These are phyloP conservation scores for Microcebus jonahi DNA, from an alignment of 2,113 vertebrate genomes.

Conservation along the genomic window DNA sequence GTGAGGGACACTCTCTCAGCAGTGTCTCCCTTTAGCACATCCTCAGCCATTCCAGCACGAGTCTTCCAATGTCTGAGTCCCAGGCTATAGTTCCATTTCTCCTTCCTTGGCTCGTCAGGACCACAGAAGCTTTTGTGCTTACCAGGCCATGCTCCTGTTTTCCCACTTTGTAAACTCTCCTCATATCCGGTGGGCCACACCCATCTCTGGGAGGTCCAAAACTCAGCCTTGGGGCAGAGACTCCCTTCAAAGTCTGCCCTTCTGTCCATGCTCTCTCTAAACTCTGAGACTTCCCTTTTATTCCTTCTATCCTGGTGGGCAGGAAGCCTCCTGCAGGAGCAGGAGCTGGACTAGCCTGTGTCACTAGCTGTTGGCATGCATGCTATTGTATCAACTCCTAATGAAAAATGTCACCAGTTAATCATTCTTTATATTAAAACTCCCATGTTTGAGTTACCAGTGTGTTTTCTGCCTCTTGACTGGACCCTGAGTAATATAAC, in stretches of 20 bases:
- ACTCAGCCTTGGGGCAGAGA: not conserved
- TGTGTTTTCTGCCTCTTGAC: not conserved
- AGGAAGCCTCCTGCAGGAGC: not conserved
- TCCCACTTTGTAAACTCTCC: fast-evolving
- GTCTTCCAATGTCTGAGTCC: fast-evolving
- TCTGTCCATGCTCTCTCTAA: not conserved
- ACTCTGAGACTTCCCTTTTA: too few species aligned
- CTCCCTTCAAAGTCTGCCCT: not conserved
- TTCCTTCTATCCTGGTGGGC: not conserved
- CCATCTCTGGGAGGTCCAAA: not conserved
- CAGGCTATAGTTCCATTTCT: not conserved
- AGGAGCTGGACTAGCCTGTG: fast-evolving
- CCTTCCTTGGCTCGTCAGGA: not conserved
- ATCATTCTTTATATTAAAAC: not conserved
- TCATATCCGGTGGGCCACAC: fast-evolving
- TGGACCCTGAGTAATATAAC: not conserved
- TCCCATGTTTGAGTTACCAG: not conserved
- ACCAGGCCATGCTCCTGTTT: fast-evolving
- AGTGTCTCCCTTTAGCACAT: fast-evolving
- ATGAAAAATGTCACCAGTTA: too few species aligned
- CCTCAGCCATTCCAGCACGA: not conserved
- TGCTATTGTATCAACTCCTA: not conserved
- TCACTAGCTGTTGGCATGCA: fast-evolving
- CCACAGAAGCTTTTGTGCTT: not conserved
- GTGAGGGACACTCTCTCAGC: too few species aligned